These are phyloP conservation scores for Grammomys dolichurus DNA, from an alignment of 2,113 vertebrate species.

Conservation along the genomic window DNA sequence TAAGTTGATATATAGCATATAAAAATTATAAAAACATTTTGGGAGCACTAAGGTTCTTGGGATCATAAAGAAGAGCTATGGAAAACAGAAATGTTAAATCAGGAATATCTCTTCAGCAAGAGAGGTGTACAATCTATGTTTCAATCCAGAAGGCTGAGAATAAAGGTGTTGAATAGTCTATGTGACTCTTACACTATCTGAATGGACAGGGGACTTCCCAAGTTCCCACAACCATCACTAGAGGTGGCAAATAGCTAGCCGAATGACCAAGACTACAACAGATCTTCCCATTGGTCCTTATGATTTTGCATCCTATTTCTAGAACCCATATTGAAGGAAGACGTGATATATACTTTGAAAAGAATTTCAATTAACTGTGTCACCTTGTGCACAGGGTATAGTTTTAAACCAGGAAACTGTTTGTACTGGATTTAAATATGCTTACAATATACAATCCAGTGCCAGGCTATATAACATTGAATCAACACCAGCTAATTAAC, in stretches of 20 bases:
- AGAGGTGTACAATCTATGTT: neutral
- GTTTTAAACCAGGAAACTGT: neutral
- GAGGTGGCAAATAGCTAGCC: neutral
- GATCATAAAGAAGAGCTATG: neutral
- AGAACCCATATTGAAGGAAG: neutral
- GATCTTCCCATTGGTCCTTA: neutral
- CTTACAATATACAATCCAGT: neutral
- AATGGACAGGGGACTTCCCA: neutral
- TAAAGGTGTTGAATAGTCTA: neutral
- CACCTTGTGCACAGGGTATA: neutral
- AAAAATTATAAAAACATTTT: neutral
- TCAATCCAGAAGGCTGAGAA: neutral
- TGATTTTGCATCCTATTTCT: neutral
- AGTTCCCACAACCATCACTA: too few species aligned
- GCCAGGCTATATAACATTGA: neutral
- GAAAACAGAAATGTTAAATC: neutral
- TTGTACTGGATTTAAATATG: neutral
- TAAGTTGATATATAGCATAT: conserved; percentile 2
- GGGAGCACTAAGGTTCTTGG: neutral
- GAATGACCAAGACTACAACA: neutral
- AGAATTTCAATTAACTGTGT: neutral
- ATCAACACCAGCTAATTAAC: neutral
- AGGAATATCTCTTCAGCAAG: neutral
- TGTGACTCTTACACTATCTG: neutral
- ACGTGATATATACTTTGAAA: neutral